phyloP scores from a whole-genome alignment of 2,797 vertebrate species.

The Coluber constrictor region DNA sequence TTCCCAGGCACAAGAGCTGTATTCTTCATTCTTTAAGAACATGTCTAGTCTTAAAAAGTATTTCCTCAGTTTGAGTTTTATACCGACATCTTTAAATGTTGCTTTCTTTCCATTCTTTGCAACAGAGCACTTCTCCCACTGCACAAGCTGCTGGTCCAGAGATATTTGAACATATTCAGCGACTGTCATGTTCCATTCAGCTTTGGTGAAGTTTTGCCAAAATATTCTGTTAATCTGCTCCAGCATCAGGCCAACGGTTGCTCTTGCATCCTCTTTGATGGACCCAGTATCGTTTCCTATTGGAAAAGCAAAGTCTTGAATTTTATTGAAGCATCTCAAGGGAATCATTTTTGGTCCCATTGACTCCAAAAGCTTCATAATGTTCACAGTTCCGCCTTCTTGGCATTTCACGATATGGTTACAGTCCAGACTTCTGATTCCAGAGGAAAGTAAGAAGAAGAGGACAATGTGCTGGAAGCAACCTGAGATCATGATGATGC shows the following conservation, averaged over 20 bases:
- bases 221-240: slow-evolving; percentile 59
- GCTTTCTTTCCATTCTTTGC: background rate
- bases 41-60: background rate
- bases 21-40: slow-evolving; percentile 17
- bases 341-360: slow-evolving; percentile 44
- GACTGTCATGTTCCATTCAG: slow-evolving; percentile 54
- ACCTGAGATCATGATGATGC: background rate
- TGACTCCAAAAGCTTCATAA: slow-evolving; percentile 44
- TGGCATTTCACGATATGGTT: background rate
- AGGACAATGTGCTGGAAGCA: background rate
- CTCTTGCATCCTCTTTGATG: slow-evolving; percentile 32
- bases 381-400: background rate
- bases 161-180: slow-evolving; percentile 41
- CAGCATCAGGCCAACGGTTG: slow-evolving; percentile 56
- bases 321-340: slow-evolving; percentile 52
- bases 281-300: slow-evolving; percentile 18
- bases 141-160: slow-evolving; percentile 50
- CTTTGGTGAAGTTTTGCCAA: slow-evolving; percentile 47
- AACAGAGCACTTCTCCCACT: slow-evolving; percentile 33
- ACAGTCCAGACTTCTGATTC: background rate
- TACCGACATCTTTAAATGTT: fast-evolving
- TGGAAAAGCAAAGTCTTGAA: slow-evolving; percentile 57
- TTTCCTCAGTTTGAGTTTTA: slow-evolving; percentile 13
- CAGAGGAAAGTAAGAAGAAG: background rate
- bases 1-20: slow-evolving; percentile 52